A percentile compares a stretch with the other conserved stretches of the same genome.
These are phyloP conservation scores for Corella eumyota DNA, from an alignment of 23 tunicate species.

Conservation along the genomic window DNA sequence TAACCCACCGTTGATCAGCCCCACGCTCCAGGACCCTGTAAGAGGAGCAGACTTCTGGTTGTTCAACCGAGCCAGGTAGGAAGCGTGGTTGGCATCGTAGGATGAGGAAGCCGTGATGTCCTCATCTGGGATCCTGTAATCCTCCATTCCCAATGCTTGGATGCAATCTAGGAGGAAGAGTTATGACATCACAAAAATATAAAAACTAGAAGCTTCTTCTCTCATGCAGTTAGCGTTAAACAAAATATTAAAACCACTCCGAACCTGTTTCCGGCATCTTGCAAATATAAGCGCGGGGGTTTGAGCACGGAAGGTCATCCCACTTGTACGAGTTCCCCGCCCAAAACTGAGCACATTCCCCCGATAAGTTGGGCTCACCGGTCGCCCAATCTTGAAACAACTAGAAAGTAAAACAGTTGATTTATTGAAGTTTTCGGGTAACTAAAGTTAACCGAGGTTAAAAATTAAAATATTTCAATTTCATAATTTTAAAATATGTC, in stretches of 20 bases:
- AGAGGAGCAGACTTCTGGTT: conserved; percentile 20
- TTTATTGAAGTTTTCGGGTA: not conserved
- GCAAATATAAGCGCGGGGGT: conserved; percentile 29
- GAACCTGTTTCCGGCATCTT: conserved; percentile 19
- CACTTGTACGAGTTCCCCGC: conserved; percentile 37
- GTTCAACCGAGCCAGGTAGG: conserved; percentile 61
- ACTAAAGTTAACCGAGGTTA: not conserved
- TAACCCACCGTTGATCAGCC: conserved; percentile 1
- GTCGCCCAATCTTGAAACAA: conserved; percentile 29
- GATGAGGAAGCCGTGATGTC: conserved; percentile 68
- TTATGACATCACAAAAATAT: no score
- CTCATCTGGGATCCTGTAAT: conserved; percentile 29
- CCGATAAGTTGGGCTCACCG: conserved; percentile 50
- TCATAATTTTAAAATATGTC: no score
- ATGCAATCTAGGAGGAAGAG: no score
- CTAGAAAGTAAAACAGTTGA: no score
- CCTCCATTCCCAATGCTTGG: conserved; percentile 79
- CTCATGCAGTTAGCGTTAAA: not conserved
- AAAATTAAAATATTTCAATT: no score
- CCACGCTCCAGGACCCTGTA: conserved; percentile 55
- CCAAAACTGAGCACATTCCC: conserved; percentile 54
- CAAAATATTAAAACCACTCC: not conserved
- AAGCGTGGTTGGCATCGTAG: conserved; percentile 35
- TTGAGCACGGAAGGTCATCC: conserved; percentile 52
- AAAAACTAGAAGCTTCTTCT: no score